phyloP scores from a whole-genome alignment of 2,113 vertebrate species.

The Peromyscus leucopus region DNA sequence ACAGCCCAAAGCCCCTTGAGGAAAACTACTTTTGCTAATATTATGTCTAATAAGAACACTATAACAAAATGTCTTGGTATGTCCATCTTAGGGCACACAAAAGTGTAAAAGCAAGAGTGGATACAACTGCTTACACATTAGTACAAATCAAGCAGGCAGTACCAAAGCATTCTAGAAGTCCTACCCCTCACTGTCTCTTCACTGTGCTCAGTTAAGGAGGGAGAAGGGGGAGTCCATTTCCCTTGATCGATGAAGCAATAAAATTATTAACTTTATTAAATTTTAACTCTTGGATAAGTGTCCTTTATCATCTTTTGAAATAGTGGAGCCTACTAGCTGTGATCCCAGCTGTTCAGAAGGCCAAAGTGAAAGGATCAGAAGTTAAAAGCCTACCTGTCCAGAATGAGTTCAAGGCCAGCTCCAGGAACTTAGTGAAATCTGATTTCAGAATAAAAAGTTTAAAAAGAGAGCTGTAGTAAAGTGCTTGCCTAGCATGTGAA shows the following conservation, averaged over 20 bases:
- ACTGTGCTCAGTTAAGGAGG: not conserved
- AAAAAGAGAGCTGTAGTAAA: not conserved
- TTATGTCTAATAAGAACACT: not conserved
- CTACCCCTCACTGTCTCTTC: slow-evolving; percentile 25
- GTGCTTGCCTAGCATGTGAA: not conserved
- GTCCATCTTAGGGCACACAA: not conserved
- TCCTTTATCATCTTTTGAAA: slow-evolving; percentile 34
- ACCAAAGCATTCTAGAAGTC: not conserved
- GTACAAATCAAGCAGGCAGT: not conserved
- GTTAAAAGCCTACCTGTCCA: not conserved
- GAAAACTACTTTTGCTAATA: not conserved
- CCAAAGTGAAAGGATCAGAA: not conserved
- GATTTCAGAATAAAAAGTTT: not conserved
- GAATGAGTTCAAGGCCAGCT: not conserved
- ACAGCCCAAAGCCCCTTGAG: not conserved
- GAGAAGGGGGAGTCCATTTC: not conserved
- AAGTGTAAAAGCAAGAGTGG: slow-evolving; percentile 1
- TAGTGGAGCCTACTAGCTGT: not conserved
- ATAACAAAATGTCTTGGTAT: not conserved
- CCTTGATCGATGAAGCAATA: slow-evolving; percentile 32
- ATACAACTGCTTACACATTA: slow-evolving; percentile 12
- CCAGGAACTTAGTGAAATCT: not conserved
- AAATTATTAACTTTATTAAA: slow-evolving; percentile 54
- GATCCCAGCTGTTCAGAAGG: not conserved
- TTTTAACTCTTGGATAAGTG: slow-evolving; percentile 7